Evolutionary conservation across 2,888 invertebrate species (phyloP), one percentile per base, ranked within the genome.

Genomic region (Caenorhabditis parvicauda): DNA sequence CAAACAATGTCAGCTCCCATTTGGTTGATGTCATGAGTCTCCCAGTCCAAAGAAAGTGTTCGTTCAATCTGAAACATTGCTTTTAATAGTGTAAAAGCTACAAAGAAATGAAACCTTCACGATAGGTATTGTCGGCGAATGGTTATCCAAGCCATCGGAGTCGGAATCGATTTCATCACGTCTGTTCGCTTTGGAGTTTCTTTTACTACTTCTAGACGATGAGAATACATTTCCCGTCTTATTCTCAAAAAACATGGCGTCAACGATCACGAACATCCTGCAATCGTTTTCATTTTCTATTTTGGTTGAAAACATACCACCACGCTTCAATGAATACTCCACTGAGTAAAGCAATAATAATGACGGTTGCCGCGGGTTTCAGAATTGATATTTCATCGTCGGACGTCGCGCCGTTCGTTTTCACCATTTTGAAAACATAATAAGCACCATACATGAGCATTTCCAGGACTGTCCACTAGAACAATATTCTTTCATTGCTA

Each of bases 201-300:
- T 41, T 52, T 47, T 47, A 14, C 24, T 45, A 17, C 24, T 14
- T n/a, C 35, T 35, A 9, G 28, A 52, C 29, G 47, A 44, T 19
- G 51, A 56, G 21, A 43, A 37, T 44, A 35, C 27, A 35, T 47
- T 35, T 32, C 29, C 37, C 3, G 28, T 35, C 5, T 21, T 1
- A 6, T 35, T 29, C 43, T 59, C 57, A 44, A 60, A 64, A 45
- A 69, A 54, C 45, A 66, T 58, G 0, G 69, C 69, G 46, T 69
- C 64, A 7, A 69, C 54, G 37, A 69, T 62, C 2, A 69, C 61
- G 21, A 69, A 64, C n/a, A 64, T 21, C 69, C 69, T 69, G 38
- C 29, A 48, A 19, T 17, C 9, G 38, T 41, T 32, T 14, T 4
- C 29, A 17, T 5, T 12, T 25, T 2, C 25, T 19, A 42, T n/a